Percentiles rank a stretch among this genome's conserved stretches.
These are phyloP conservation scores for Australoheros facetus DNA, from an alignment of 2,797 vertebrate species.

Conservation along the genomic window DNA sequence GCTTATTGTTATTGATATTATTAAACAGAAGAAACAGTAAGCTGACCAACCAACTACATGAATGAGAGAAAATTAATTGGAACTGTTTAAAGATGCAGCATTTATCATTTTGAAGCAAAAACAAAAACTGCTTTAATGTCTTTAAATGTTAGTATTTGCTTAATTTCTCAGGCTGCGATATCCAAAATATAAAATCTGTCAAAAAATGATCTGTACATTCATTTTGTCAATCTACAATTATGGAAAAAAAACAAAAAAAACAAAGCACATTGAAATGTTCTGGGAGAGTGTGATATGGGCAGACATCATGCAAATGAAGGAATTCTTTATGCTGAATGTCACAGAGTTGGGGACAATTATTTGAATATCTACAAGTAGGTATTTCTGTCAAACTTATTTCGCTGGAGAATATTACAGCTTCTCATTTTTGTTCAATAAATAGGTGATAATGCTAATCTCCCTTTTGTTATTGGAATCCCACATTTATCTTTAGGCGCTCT, in stretches of 20 bases:
- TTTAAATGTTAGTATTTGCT: fast-evolving
- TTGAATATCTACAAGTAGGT: fast-evolving
- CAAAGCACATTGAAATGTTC: not conserved
- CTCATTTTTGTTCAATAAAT: not conserved
- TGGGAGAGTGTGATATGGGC: not conserved
- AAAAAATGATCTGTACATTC: not conserved
- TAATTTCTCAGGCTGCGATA: not conserved
- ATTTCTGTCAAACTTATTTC: not conserved
- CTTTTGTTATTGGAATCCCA: not conserved
- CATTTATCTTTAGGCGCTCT: not conserved
- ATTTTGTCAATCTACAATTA: not conserved
- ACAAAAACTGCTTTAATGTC: not conserved
- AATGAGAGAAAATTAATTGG: not conserved
- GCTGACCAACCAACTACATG: not conserved
- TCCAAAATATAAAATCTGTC: not conserved
- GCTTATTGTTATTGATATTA: not conserved
- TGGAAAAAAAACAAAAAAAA: not conserved
- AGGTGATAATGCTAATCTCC: not conserved
- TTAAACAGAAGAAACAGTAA: not conserved
- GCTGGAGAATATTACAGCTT: not conserved
- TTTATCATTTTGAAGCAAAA: not conserved
- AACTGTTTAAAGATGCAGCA: not conserved
- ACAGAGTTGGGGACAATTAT: not conserved
- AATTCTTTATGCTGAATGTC: not conserved
- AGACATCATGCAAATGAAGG: not conserved